Conservation (phyloP, 2,113 vertebrate genomes). For the Fukomys damarensis region DNA sequence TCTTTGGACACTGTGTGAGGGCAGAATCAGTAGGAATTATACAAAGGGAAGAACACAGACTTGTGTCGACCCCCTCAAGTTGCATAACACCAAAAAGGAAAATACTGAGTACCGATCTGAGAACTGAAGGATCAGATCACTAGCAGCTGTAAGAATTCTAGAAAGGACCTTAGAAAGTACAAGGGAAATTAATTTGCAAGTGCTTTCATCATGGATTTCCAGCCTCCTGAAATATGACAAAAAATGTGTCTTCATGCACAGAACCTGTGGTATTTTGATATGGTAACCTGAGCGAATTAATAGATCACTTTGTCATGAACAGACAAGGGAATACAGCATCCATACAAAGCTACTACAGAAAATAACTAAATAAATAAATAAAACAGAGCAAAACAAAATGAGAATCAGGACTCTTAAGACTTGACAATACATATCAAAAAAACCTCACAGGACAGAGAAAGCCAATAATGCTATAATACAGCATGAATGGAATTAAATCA, state of each 20-base stretch:
- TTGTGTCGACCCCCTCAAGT: no score
- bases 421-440: not conserved
- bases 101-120: not conserved
- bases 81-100: not conserved
- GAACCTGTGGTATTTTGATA: not conserved
- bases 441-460: not conserved
- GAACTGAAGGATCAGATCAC: not conserved
- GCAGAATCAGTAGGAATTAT: not conserved
- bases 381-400: slow-evolving; percentile 2
- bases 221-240: not conserved
- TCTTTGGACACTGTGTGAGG: no score
- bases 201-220: not conserved
- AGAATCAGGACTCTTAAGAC: not conserved
- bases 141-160: not conserved
- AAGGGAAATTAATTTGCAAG: not conserved
- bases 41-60: not conserved
- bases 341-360: not conserved
- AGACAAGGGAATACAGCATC: not conserved
- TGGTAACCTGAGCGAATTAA: not conserved
- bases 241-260: not conserved
- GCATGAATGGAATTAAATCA: not conserved
- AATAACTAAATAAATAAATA: no score
- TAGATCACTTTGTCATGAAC: not conserved
- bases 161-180: not conserved
- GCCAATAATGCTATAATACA: not conserved